Conservation (phyloP, 2,888 invertebrate species). For the Abrostola tripartita region DNA sequence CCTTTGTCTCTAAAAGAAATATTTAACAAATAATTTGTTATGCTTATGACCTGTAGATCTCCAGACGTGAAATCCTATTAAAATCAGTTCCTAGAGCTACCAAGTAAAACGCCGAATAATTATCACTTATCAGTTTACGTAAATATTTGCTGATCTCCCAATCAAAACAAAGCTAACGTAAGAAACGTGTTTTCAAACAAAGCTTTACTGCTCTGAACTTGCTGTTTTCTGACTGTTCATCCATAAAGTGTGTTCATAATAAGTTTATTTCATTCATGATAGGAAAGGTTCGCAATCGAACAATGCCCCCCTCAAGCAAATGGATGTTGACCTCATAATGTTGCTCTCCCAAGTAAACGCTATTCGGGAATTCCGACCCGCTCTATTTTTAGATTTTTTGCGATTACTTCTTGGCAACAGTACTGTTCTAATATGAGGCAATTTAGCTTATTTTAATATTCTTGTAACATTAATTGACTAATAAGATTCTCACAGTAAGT, state of each 20-base stretch:
- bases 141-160: conserved; percentile 32
- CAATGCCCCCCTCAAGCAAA: conserved; percentile 12
- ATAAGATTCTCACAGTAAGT: conserved; percentile 1
- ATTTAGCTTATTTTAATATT: not conserved
- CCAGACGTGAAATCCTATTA: not conserved
- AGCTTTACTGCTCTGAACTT: conserved; percentile 10
- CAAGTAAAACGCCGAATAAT: conserved; percentile 7
- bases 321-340: conserved; percentile 19
- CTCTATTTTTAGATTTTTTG: conserved; percentile 9
- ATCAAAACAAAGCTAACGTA: conserved; percentile 43
- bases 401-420: not conserved
- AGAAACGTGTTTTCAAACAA: conserved; percentile 41
- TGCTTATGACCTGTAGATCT: not conserved
- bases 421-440: not conserved
- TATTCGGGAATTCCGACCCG: conserved; percentile 2
- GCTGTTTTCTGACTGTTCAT: conserved; percentile 8
- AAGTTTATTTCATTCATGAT: not conserved
- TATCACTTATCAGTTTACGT: conserved; percentile 11
- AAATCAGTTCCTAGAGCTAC: not conserved
- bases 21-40: no score
- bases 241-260: conserved; percentile 3
- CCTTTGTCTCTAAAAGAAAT: no score
- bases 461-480: not conserved
- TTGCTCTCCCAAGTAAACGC: conserved; percentile 11
- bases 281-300: conserved; percentile 7